phyloP scores from a whole-genome alignment of 2,888 invertebrate genomes.

The Pilophorus perplexus region DNA sequence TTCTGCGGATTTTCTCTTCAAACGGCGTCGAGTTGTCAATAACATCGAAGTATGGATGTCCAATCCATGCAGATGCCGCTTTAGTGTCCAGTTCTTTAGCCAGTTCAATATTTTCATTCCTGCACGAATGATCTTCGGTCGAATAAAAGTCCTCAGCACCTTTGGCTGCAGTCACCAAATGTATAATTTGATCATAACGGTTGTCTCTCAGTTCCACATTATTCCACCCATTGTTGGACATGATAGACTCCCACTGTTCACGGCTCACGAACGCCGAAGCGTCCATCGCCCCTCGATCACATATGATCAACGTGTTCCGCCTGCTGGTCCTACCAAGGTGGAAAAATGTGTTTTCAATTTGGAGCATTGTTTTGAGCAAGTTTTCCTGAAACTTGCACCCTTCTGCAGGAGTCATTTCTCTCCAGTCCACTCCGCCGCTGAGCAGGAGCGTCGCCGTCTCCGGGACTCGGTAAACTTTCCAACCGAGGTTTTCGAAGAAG shows the following conservation, averaged over 20 bases:
- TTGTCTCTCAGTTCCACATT: constrained; percentile 87
- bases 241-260: constrained; percentile 85
- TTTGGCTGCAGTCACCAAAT: constrained; percentile 97
- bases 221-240: constrained; percentile 82
- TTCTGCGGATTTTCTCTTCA: constrained; percentile 90
- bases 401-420: constrained; percentile 5
- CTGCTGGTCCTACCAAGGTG: constrained; percentile 72
- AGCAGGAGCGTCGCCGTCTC: constrained; percentile 95
- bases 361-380: constrained; percentile 92
- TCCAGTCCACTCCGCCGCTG: constrained; percentile 56
- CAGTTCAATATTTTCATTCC: constrained; percentile 85
- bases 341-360: constrained; percentile 94
- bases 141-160: constrained; percentile 98
- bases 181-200: constrained; percentile 94
- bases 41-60: constrained; percentile 98
- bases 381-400: constrained; percentile 95
- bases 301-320: constrained; percentile 93
- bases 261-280: constrained; percentile 92
- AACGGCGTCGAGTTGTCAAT: constrained; percentile 97
- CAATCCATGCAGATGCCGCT: constrained; percentile 96
- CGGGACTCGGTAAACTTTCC: constrained; percentile 97
- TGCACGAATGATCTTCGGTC: constrained; percentile 91
- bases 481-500: constrained; percentile 98
- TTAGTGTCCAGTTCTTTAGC: constrained; percentile 87
- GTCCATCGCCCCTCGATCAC: constrained; percentile 98